Evolutionary conservation across 2,797 vertebrate species (phyloP).

Genomic region (Enteromius paludinosus): DNA sequence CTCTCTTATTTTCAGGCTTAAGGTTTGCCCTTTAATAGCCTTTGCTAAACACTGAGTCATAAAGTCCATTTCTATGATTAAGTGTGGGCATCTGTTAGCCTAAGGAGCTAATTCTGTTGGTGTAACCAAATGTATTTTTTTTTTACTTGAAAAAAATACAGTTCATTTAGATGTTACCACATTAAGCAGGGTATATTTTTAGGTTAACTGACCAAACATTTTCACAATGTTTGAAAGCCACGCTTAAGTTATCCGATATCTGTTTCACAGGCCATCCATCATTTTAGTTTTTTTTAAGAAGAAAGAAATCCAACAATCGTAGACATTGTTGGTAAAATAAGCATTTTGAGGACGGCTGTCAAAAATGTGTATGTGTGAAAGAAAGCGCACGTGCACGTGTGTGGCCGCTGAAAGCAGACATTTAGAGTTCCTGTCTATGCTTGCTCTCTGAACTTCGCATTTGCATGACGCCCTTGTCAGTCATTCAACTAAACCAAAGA

Average conservation of each 20-base stretch:
- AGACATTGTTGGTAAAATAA: conserved; percentile 29
- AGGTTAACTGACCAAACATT: conserved; percentile 18
- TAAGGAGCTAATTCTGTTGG: not conserved
- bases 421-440: conserved; percentile 64
- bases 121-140: not conserved
- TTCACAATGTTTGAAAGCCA: conserved; percentile 1
- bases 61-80: not conserved
- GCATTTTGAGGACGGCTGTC: conserved; percentile 38
- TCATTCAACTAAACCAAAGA: conserved; percentile 66
- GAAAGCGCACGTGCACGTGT: conserved; percentile 41
- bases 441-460: conserved; percentile 67
- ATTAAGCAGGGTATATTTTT: conserved; percentile 5
- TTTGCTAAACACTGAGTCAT: not conserved
- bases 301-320: conserved; percentile 65
- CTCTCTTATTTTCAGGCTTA: not conserved
- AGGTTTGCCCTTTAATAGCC: conserved; percentile 27
- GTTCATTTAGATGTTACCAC: not conserved
- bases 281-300: conserved; percentile 47
- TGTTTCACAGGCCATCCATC: conserved; percentile 29
- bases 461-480: conserved; percentile 71
- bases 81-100: not conserved
- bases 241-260: conserved; percentile 49
- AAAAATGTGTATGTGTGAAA: conserved; percentile 34
- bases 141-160: not conserved
- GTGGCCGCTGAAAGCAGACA: conserved; percentile 53